Evolutionary conservation across 2,113 vertebrate species (phyloP).

Genomic region (Dendropsophus ebraccatus): DNA sequence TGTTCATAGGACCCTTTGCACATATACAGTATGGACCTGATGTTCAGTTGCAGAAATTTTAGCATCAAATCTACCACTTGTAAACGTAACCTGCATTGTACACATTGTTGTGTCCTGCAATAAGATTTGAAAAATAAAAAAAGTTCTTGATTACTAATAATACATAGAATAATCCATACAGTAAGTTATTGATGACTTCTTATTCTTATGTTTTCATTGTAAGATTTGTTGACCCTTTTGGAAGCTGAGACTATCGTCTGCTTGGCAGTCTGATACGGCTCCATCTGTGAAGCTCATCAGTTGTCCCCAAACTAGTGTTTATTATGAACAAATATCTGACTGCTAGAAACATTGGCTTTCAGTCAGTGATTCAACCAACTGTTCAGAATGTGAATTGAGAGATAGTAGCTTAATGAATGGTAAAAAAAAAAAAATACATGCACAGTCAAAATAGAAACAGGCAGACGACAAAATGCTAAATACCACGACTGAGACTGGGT

Average conservation of each 20-base stretch:
- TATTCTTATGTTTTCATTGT: neutral
- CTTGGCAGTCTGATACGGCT: conserved; percentile 40
- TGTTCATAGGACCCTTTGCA: no score
- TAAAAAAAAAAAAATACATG: neutral
- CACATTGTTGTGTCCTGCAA: neutral
- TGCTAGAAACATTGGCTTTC: conserved; percentile 58
- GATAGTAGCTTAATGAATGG: conserved; percentile 11
- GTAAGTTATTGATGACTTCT: neutral
- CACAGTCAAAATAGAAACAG: neutral
- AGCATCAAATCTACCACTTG: no score
- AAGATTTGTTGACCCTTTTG: conserved; percentile 20
- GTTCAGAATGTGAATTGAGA: conserved; percentile 42
- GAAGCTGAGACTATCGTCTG: conserved; percentile 28
- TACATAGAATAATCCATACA: no score
- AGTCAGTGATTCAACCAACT: conserved; percentile 50
- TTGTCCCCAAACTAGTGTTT: conserved; percentile 55
- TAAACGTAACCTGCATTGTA: neutral
- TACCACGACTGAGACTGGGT: neutral
- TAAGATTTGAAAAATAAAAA: neutral
- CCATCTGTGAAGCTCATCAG: conserved; percentile 58
- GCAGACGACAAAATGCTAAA: neutral
- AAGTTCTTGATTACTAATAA: neutral
- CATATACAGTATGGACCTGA: no score
- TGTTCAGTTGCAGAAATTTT: no score
- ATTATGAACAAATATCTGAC: conserved; percentile 54